Base-by-base conservation (phyloP, 2,888 invertebrate genomes). In the Phalera bucephala region DNA sequence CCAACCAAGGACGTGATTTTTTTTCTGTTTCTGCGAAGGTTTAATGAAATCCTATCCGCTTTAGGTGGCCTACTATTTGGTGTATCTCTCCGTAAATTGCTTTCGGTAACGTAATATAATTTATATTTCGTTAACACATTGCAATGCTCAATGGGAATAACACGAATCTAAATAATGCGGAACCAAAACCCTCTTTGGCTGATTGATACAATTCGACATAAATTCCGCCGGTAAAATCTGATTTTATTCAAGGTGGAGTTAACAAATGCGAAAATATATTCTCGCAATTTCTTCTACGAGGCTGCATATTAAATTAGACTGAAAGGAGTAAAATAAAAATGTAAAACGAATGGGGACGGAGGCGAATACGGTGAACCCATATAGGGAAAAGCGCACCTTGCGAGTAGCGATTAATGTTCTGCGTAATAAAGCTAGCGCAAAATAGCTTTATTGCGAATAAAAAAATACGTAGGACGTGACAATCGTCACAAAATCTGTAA, bases 251-350 rank as follows among this genome's bases (percentile, higher is more conserved):
- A 69, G 63, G 66, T 66, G 52, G 59, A 74, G 71, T 77, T 76
- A 75, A 75, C 71, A 77, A 79, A 78, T 72, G 73, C 64, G 67
- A 73, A 78, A 79, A 79, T 78, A 73, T 74, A 80, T 77, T 73
- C 71, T 64, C 69, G 72, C 70, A 75, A 76, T 80, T 81, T 72
- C 74, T 77, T 77, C 68, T 68, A 67, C 71, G 67, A 72, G 71
- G 73, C 75, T 68, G 77, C 78, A 80, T 83, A 81, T 83, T 80
- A 81, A 82, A 82, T 83, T 83, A 82, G 67, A 79, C 67, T 74
- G 72, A 80, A 81, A 81, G 75, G 74, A 78, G 77, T 79, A 67
- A 80, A 80, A 80, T 79, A 80, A 81, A 80, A 81, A 80, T 77
- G 76, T 73, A 75, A 80, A 80, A 71, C 64, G 71, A 65, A 72